Conservation (phyloP, 2,113 vertebrate species). For the Peucedramus taeniatus region DNA sequence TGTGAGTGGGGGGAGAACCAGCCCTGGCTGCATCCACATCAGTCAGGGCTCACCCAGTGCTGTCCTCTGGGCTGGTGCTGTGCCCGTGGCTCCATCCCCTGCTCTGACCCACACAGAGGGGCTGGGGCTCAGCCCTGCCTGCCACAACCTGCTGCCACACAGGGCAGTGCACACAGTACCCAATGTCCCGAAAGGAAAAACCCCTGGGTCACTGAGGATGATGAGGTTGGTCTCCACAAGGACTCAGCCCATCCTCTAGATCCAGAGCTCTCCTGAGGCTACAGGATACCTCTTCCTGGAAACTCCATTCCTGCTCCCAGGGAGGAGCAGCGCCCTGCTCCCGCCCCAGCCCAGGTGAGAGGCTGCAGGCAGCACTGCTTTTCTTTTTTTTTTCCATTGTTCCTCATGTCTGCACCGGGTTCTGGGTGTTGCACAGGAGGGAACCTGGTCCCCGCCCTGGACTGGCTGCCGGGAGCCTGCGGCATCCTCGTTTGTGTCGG, state of each 20-base stretch:
- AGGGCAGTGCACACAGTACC: background rate
- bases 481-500: background rate
- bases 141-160: background rate
- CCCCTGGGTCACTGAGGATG: background rate
- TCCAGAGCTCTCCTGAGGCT: background rate
- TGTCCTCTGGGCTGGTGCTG: background rate
- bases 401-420: background rate
- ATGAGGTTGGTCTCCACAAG: background rate
- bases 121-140: background rate
- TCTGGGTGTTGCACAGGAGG: background rate
- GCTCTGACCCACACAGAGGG: background rate
- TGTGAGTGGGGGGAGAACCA: rapidly evolving
- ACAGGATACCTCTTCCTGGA: background rate
- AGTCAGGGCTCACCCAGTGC: background rate
- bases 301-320: background rate
- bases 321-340: background rate
- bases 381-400: background rate
- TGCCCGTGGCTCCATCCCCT: background rate
- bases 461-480: background rate
- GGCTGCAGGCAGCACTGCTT: background rate
- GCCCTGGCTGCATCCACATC: rapidly evolving
- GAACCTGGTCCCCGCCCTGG: background rate
- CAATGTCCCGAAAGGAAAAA: background rate
- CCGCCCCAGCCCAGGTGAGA: background rate
- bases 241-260: background rate